These are phyloP conservation scores for Oncopeltus fasciatus DNA, from an alignment of 1,140 invertebrate species.

Conservation along the genomic window DNA sequence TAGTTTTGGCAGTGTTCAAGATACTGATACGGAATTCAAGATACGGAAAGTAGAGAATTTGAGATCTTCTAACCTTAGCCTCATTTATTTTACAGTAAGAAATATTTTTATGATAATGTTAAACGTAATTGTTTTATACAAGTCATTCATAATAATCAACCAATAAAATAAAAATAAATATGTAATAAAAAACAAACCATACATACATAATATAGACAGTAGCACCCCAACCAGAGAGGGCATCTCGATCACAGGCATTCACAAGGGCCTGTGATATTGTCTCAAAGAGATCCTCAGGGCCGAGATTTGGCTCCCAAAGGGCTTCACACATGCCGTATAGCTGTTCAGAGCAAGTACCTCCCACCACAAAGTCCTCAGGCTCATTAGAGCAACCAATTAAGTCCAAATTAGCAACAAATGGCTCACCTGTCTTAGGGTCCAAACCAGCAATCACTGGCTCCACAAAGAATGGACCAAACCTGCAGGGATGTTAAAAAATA, in stretches of 20 bases:
- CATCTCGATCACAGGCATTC: constrained; percentile 93
- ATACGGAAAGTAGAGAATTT: too few relatives aligned
- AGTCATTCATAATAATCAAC: too few relatives aligned
- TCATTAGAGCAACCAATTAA: constrained; percentile 68
- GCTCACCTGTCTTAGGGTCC: constrained; percentile 71
- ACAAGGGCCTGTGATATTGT: constrained; percentile 90
- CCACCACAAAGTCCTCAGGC: constrained; percentile 89
- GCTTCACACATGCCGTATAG: constrained; percentile 97
- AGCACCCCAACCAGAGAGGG: constrained; percentile 94
- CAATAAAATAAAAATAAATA: too few relatives aligned
- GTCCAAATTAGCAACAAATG: constrained; percentile 89
- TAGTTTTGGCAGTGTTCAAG: too few relatives aligned
- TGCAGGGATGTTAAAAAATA: constrained; percentile 24
- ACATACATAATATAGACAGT: constrained; percentile 86
- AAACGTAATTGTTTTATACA: too few relatives aligned
- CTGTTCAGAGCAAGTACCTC: constrained; percentile 84
- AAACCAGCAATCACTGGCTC: constrained; percentile 92
- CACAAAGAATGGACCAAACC: constrained; percentile 95
- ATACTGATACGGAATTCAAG: too few relatives aligned
- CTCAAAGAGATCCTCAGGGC: constrained; percentile 90
- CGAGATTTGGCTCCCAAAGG: constrained; percentile 77
- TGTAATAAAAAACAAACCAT: too few relatives aligned
- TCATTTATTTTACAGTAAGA: too few relatives aligned
- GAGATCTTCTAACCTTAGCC: too few relatives aligned
- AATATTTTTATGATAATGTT: too few relatives aligned